Evolutionary conservation across 2,113 vertebrate genomes (phyloP).

Genomic region (Lycocorax pyrrhopterus): DNA sequence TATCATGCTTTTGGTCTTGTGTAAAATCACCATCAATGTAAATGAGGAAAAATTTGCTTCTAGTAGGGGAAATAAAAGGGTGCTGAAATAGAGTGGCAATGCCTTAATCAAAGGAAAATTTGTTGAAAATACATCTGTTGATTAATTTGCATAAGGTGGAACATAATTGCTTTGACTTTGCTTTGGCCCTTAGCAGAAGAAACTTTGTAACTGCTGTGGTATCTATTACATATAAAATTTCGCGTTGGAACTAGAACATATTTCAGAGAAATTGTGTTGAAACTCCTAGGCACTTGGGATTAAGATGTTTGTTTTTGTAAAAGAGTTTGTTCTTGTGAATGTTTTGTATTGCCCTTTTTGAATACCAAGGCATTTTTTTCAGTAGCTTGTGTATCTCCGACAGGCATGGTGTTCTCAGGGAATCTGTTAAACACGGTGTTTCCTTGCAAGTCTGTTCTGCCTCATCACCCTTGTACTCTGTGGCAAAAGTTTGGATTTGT

Average conservation of each 20-base stretch:
- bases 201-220: not conserved
- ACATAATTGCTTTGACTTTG: not conserved
- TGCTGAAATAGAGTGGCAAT: not conserved
- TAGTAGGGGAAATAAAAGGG: not conserved
- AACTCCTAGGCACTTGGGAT: not conserved
- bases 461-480: not conserved
- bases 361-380: not conserved
- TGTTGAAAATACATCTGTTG: not conserved
- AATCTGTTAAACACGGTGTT: not conserved
- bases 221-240: not conserved
- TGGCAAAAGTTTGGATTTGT: not conserved
- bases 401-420: not conserved
- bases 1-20: not conserved
- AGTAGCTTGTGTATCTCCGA: not conserved
- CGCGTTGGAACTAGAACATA: not conserved
- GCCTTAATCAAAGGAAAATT: not conserved
- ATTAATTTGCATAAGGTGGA: not conserved
- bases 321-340: not conserved
- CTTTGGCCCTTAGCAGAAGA: not conserved
- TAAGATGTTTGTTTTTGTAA: not conserved
- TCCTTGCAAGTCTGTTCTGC: not conserved
- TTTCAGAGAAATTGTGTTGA: not conserved
- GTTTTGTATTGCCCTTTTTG: not conserved
- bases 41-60: not conserved
- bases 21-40: not conserved